phyloP scores from a whole-genome alignment of 64 coral and sea anemone species.

The Montipora foliosa region DNA sequence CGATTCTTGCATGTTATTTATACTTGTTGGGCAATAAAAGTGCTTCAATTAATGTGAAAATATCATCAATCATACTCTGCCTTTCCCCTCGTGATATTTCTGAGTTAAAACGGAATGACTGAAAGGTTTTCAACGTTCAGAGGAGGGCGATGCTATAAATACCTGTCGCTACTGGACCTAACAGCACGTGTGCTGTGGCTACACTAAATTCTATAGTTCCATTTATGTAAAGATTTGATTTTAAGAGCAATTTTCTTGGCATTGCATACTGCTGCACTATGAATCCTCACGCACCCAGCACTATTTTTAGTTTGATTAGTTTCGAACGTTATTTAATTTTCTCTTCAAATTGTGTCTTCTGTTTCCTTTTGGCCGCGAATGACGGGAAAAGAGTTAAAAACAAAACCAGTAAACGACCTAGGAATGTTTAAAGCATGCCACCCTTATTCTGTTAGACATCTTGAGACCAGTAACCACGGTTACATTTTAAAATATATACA shows the following conservation, averaged over 20 bases:
- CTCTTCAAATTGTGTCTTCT: not conserved
- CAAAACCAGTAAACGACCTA: too few relatives aligned
- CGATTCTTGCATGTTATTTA: not conserved
- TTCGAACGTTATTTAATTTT: not conserved
- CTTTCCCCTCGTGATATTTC: not conserved
- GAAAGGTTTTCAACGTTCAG: too few relatives aligned
- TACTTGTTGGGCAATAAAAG: not conserved
- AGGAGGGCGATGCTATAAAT: not conserved
- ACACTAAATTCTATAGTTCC: too few relatives aligned
- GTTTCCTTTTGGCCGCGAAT: not conserved
- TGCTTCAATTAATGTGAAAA: not conserved
- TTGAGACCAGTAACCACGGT: too few relatives aligned
- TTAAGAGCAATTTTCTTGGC: too few relatives aligned
- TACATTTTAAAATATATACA: too few relatives aligned
- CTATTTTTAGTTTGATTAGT: not conserved
- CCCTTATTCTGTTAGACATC: too few relatives aligned
- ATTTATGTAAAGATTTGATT: too few relatives aligned
- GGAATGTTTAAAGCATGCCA: too few relatives aligned
- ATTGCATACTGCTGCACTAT: not conserved
- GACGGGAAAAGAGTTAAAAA: too few relatives aligned
- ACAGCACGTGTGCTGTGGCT: not conserved
- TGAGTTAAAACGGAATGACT: too few relatives aligned
- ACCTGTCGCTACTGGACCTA: not conserved
- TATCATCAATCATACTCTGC: not conserved
- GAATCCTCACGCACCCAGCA: not conserved